These are phyloP conservation scores for Pristionchus entomophagus DNA, from an alignment of 2,888 invertebrate genomes.

Conservation along the genomic window DNA sequence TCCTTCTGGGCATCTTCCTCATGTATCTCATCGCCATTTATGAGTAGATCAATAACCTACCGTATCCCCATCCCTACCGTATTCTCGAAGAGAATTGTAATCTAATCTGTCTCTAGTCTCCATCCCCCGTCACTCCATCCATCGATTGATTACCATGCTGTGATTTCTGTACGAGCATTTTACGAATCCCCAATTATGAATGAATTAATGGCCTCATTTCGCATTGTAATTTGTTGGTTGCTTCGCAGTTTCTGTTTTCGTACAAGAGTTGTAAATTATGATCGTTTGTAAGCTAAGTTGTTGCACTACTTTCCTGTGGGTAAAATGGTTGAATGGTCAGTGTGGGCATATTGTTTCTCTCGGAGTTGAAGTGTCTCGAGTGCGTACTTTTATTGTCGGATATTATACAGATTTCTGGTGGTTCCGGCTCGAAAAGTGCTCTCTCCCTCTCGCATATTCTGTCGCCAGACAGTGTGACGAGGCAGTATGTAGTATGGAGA, in stretches of 20 bases:
- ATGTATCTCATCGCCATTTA: constrained; percentile 75
- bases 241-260: not conserved
- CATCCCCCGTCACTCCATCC: not conserved
- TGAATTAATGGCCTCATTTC: not conserved
- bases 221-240: constrained; percentile 16
- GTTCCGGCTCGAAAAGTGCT: no score
- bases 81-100: not conserved
- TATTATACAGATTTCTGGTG: no score
- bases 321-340: constrained; percentile 26
- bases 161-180: constrained; percentile 27
- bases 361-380: not conserved
- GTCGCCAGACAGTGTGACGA: no score
- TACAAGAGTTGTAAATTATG: constrained; percentile 9
- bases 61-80: no score
- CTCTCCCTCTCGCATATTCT: no score
- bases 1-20: constrained; percentile 69
- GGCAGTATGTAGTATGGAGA: no score
- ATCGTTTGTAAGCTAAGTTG: constrained; percentile 15
- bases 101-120: not conserved
- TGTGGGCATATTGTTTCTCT: not conserved
- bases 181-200: not conserved
- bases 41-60: constrained; percentile 59
- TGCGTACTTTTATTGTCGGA: not conserved
- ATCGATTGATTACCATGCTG: constrained; percentile 38
- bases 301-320: not conserved